A percentile compares a stretch with the other conserved stretches of the same genome.
Evolutionary conservation across 1,140 invertebrate genomes (phyloP).

Genomic region (Drosophila athabasca): DNA sequence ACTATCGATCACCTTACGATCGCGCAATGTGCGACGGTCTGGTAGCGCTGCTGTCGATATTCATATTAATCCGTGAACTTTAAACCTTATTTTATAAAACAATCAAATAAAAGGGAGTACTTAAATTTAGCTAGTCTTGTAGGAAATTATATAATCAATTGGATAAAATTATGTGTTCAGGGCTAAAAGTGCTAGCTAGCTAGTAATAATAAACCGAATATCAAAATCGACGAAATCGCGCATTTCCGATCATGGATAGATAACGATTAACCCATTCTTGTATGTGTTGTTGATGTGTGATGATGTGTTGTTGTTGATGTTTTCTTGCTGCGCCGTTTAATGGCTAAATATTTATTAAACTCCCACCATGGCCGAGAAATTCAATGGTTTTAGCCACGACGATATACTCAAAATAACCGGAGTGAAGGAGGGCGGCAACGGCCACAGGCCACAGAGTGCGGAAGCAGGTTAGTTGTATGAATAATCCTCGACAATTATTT

Average conservation of each 20-base stretch:
- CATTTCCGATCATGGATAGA: no score
- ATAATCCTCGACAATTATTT: conserved; percentile 53
- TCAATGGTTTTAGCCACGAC: conserved; percentile 84
- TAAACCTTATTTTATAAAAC: no score
- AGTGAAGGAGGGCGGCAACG: conserved; percentile 27
- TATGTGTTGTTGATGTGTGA: conserved; percentile 17
- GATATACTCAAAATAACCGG: conserved; percentile 83
- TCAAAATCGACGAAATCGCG: no score
- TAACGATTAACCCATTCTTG: no score
- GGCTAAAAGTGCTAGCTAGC: no score
- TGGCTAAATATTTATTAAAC: conserved; percentile 52
- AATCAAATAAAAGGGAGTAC: no score
- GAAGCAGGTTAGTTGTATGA: conserved; percentile 58
- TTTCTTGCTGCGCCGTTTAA: not conserved
- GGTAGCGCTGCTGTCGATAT: conserved; percentile 26
- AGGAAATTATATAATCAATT: no score
- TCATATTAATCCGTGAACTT: no score
- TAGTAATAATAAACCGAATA: no score
- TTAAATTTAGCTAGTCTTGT: no score
- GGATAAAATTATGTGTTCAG: no score
- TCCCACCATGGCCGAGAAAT: conserved; percentile 77
- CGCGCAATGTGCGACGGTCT: not conserved
- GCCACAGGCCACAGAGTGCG: conserved; percentile 3
- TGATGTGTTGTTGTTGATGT: conserved; percentile 51
- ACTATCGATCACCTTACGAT: conserved; percentile 27